Evolutionary conservation across 1,140 invertebrate species (phyloP).

Genomic region (Drosophila obscura): DNA sequence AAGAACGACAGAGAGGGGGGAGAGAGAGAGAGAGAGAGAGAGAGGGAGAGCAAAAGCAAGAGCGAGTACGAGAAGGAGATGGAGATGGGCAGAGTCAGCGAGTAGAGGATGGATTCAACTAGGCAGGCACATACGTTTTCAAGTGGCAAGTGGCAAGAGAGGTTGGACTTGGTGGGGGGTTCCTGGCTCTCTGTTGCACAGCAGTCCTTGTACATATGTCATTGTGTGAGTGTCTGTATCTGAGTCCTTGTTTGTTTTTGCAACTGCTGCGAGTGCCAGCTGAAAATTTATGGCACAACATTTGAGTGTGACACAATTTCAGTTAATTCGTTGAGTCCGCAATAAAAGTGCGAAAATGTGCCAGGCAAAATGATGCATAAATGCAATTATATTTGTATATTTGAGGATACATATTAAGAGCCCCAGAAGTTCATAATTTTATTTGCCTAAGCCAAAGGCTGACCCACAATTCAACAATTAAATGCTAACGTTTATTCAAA

Average conservation of each 20-base stretch:
- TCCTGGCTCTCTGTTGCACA: slow-evolving; percentile 17
- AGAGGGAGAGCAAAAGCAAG: neutral
- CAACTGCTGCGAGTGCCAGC: slow-evolving; percentile 60
- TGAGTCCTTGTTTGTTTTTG: slow-evolving; percentile 15
- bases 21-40: neutral
- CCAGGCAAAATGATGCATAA: slow-evolving; percentile 8
- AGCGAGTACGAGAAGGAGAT: slow-evolving; percentile 1
- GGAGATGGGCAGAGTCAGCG: neutral
- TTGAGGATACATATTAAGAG: neutral
- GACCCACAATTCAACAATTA: neutral
- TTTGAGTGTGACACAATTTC: slow-evolving; percentile 81
- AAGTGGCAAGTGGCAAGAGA: slow-evolving; percentile 9
- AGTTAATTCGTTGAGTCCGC: slow-evolving; percentile 63
- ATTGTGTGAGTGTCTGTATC: slow-evolving; percentile 18
- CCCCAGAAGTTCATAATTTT: neutral
- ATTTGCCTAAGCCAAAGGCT: neutral
- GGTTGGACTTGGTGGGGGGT: neutral
- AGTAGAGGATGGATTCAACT: slow-evolving; percentile 49
- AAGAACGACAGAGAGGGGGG: slow-evolving; percentile 6
- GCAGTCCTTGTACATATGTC: slow-evolving; percentile 55
- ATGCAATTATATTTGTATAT: slow-evolving; percentile 8
- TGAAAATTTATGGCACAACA: slow-evolving; percentile 75
- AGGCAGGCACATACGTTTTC: slow-evolving; percentile 64
- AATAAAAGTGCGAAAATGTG: slow-evolving; percentile 49
- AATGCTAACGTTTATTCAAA: slow-evolving; percentile 1